Evolutionary conservation across 2,797 vertebrate species (phyloP).

Genomic region (Corythornis leucogaster): DNA sequence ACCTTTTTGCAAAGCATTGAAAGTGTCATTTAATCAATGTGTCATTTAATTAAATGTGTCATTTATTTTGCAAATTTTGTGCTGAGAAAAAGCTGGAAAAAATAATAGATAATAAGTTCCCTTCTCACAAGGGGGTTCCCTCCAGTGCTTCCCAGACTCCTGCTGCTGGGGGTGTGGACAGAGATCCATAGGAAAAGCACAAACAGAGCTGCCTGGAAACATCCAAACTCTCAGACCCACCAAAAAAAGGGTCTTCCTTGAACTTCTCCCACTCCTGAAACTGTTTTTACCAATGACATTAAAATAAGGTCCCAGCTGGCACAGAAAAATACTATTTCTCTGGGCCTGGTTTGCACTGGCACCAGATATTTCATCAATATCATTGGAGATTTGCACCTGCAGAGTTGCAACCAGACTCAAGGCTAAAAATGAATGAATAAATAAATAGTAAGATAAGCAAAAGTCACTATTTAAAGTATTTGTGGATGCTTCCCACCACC

Average conservation of each 20-base stretch:
- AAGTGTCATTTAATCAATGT: too few relatives aligned
- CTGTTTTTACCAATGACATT: neutral
- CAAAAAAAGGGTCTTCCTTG: neutral
- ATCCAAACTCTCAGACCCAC: neutral
- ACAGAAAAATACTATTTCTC: neutral
- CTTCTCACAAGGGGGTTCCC: fast-evolving
- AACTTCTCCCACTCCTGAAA: neutral
- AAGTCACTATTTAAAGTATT: neutral
- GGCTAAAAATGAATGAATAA: neutral
- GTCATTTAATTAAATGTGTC: neutral
- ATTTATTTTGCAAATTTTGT: neutral
- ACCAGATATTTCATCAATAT: neutral
- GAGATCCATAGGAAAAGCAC: neutral
- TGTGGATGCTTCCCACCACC: neutral
- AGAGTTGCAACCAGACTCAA: neutral
- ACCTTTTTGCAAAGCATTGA: neutral
- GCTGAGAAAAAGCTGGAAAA: neutral
- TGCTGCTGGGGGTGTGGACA: neutral
- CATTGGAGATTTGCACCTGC: neutral
- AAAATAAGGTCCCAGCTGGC: neutral
- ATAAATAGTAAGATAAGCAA: neutral
- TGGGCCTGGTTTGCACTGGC: neutral
- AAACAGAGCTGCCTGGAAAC: neutral
- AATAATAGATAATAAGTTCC: neutral
- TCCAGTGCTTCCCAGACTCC: neutral